These are phyloP conservation scores for Pseudorhombus dupliciocellatus DNA, from an alignment of 2,113 vertebrate genomes.

Conservation along the genomic window DNA sequence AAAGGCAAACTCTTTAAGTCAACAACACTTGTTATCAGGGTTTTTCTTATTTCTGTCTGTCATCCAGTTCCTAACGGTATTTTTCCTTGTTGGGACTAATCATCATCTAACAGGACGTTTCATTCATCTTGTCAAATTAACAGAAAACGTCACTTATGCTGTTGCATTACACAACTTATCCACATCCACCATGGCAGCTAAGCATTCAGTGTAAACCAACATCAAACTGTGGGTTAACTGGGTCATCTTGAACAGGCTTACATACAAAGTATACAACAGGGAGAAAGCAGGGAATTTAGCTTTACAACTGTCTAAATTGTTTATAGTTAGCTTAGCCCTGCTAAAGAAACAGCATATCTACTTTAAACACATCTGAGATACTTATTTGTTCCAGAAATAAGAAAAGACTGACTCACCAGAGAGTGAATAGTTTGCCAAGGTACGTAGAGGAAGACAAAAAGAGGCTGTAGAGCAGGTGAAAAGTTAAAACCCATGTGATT, in stretches of 20 bases:
- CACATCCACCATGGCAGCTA: too few relatives aligned
- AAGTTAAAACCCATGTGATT: neutral
- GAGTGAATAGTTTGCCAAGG: neutral
- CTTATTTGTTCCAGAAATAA: neutral
- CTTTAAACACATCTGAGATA: neutral
- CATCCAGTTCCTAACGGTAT: neutral
- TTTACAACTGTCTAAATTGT: neutral
- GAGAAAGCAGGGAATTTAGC: neutral
- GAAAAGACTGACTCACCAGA: neutral
- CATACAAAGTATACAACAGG: too few relatives aligned
- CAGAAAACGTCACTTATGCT: neutral
- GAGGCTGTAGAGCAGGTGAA: too few relatives aligned
- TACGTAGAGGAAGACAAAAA: neutral
- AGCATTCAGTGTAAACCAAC: too few relatives aligned
- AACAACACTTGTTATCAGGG: too few relatives aligned
- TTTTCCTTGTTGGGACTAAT: neutral
- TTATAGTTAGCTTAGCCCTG: too few relatives aligned
- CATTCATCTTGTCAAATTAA: neutral
- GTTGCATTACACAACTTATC: too few relatives aligned
- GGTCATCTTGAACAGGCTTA: too few relatives aligned
- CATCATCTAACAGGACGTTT: neutral
- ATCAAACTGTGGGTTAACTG: too few relatives aligned
- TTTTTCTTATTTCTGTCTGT: neutral
- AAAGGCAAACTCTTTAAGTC: too few relatives aligned
- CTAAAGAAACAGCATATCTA: too few relatives aligned